Evolutionary conservation across 2,888 invertebrate genomes (phyloP), one percentile per base, ranked within the genome.

Genomic region (Diloba caeruleocephala): DNA sequence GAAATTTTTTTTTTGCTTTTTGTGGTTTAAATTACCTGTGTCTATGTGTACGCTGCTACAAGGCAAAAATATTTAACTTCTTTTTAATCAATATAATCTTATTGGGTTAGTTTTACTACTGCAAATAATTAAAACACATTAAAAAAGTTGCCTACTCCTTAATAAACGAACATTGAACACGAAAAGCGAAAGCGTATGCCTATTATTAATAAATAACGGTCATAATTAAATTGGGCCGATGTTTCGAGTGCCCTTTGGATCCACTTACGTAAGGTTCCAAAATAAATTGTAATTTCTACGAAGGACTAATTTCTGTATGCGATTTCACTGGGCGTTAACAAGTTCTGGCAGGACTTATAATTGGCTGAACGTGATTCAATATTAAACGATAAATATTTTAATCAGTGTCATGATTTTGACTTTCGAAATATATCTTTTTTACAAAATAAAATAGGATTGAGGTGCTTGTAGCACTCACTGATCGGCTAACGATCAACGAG

Each of bases 191-290:
- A 21, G 21, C 12, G 2, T 23, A 12, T 10, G 9, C 12, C 12
- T 15, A 9, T 9, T 36, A 8, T 3, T n/a, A 38, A 25, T 26
- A 36, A 50, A 31, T 43, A 15, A 28, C 25, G n/a, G 32, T 38
- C 6, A 10, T 51, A 37, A 57, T 38, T 43, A 38, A 62, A 52
- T 45, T 49, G 15, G 4, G 21, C 23, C 21, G 34, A 38, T 48
- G 44, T 37, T 52, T 44, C 1, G 14, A 43, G 52, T 12, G 17
- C 13, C 10, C 33, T 56, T 29, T 13, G 9, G 29, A 14, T 26
- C 41, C 19, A 41, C 26, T 51, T 10, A 1, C 7, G 17, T 10
- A 10, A 29, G 12, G 10, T 5, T 25, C 4, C 8, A 7, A 21
- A 39, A 23, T 48, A 33, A 48, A 51, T 48, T 44, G 19, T 41